A percentile compares a stretch with the other conserved stretches of the same genome.
phyloP scores from a whole-genome alignment of 2,888 invertebrate genomes.

The Panzeria rudis region DNA sequence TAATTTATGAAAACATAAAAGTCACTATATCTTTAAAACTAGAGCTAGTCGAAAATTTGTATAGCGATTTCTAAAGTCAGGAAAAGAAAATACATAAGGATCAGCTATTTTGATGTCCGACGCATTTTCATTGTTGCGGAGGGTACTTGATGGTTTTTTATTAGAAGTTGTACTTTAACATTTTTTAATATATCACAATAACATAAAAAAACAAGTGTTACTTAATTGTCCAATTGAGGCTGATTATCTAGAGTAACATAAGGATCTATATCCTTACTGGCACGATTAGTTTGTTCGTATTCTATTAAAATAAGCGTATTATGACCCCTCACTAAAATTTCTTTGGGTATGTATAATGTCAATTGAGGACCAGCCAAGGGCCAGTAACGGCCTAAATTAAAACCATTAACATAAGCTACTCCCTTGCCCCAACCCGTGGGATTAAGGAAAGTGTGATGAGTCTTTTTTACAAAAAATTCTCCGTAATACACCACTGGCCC shows the following conservation, averaged over 20 bases:
- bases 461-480: conserved; percentile 82
- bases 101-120: too few species aligned
- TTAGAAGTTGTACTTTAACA: not conserved
- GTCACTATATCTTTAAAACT: too few species aligned
- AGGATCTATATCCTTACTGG: conserved; percentile 70
- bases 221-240: conserved; percentile 79
- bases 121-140: too few species aligned
- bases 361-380: conserved; percentile 91
- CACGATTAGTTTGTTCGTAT: conserved; percentile 83
- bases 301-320: conserved; percentile 87
- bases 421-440: conserved; percentile 93
- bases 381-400: conserved; percentile 94
- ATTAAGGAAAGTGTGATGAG: conserved; percentile 90
- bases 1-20: too few species aligned
- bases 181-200: not conserved
- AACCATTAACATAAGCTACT: conserved; percentile 91
- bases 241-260: conserved; percentile 80
- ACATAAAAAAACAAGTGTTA: not conserved
- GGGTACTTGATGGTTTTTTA: too few species aligned
- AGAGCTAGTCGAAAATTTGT: too few species aligned
- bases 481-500: conserved; percentile 86
- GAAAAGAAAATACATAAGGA: too few species aligned
- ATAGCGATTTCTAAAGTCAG: too few species aligned
- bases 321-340: conserved; percentile 85
- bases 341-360: conserved; percentile 92